Conservation (phyloP, 2,113 vertebrate genomes). For the Sus scrofa region DNA sequence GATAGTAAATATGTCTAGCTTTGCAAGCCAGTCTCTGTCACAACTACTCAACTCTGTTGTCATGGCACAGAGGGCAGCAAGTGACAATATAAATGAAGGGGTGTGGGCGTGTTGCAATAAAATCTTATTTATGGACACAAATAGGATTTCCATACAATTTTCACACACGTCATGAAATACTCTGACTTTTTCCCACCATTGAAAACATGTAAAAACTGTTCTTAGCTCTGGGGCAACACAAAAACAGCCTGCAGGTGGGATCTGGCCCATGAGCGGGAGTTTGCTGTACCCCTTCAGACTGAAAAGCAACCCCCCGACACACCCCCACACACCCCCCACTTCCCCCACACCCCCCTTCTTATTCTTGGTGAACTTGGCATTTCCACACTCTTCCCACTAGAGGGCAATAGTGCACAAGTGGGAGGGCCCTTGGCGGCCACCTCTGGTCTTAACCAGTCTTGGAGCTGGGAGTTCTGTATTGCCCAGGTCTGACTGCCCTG, state of each 20-base stretch:
- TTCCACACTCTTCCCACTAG: constrained; percentile 54
- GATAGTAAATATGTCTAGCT: not conserved
- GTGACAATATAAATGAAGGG: not conserved
- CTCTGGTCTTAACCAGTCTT: not conserved
- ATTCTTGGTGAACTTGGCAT: not conserved
- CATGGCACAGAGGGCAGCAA: not conserved
- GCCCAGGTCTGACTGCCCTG: not conserved
- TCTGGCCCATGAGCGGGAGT: not conserved
- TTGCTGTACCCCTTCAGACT: not conserved
- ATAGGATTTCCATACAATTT: not conserved
- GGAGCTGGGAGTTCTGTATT: not conserved
- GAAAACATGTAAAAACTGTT: not conserved
- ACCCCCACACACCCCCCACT: too few species aligned
- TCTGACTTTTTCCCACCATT: not conserved
- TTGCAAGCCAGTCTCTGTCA: not conserved
- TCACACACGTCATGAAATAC: not conserved
- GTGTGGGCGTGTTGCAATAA: not conserved
- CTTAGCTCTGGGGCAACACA: not conserved
- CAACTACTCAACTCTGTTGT: not conserved
- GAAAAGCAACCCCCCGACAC: not conserved
- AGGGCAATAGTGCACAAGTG: constrained; percentile 37
- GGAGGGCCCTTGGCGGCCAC: not conserved
- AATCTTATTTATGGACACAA: constrained; percentile 2
- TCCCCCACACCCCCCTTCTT: too few species aligned
- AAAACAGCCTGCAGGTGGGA: not conserved